A percentile compares a stretch with the other conserved stretches of the same genome.
Evolutionary conservation across 1,140 invertebrate genomes (phyloP).

Genomic region (Brachionus angularis): DNA sequence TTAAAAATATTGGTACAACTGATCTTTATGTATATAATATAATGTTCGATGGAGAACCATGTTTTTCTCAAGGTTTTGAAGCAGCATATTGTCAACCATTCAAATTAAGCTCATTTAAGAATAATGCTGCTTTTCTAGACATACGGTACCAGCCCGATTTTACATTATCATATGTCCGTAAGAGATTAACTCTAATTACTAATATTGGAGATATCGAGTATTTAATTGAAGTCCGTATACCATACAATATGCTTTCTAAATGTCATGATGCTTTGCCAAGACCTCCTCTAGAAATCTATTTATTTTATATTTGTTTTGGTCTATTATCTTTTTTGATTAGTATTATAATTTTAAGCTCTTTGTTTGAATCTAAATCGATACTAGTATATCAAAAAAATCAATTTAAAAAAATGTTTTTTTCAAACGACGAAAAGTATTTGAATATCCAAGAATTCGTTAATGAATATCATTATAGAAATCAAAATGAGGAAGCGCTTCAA

Average conservation of each 20-base stretch:
- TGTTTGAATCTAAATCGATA: constrained; percentile 15
- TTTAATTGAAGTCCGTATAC: not conserved
- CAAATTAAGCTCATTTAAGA: not conserved
- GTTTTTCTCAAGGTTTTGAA: constrained; percentile 15
- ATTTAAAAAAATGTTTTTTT: not conserved
- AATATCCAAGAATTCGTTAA: too few species aligned
- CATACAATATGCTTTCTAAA: not conserved
- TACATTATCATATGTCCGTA: not conserved
- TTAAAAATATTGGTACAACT: constrained; percentile 10
- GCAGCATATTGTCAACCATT: constrained; percentile 12
- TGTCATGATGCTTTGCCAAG: constrained; percentile 40
- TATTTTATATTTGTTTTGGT: constrained; percentile 10
- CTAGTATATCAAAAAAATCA: not conserved
- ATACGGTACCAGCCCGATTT: constrained; percentile 35
- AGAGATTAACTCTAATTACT: constrained; percentile 11
- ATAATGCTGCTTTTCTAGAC: not conserved
- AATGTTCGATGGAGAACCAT: constrained; percentile 27
- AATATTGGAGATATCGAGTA: constrained; percentile 37
- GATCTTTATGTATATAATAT: constrained; percentile 3
- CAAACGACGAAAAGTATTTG: too few species aligned
- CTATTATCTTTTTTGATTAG: constrained; percentile 21
- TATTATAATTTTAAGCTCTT: constrained; percentile 14
- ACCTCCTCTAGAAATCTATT: constrained; percentile 32
- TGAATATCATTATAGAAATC: too few species aligned
- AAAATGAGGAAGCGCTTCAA: too few species aligned